Evolutionary conservation across 2,888 invertebrate species (phyloP).

Genomic region (Cerceris ruficornis): DNA sequence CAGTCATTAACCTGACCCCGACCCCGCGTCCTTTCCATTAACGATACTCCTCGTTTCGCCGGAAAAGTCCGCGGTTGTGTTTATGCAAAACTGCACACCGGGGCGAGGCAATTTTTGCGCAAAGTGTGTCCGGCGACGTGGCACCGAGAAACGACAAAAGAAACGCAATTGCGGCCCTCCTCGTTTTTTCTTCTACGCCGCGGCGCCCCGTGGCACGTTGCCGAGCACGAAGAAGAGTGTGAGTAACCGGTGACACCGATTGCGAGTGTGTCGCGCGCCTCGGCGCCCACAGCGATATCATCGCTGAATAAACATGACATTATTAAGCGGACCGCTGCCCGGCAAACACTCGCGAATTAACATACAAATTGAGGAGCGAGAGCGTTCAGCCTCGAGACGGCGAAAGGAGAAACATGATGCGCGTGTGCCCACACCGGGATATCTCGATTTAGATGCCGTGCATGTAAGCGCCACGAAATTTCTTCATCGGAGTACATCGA

Average conservation of each 20-base stretch:
- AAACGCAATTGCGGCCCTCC: slow-evolving; percentile 56
- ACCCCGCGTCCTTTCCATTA: slow-evolving; percentile 1
- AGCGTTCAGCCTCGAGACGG: slow-evolving; percentile 64
- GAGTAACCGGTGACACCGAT: slow-evolving; percentile 65
- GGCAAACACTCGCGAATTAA: slow-evolving; percentile 80
- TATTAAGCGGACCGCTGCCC: slow-evolving; percentile 80
- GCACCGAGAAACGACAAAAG: slow-evolving; percentile 41
- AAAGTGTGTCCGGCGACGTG: slow-evolving; percentile 43
- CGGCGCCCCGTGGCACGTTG: not conserved
- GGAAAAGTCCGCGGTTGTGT: slow-evolving; percentile 32
- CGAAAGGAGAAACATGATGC: slow-evolving; percentile 64
- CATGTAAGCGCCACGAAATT: slow-evolving; percentile 29
- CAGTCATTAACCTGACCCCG: no score
- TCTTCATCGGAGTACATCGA: slow-evolving; percentile 25
- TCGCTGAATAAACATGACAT: slow-evolving; percentile 82
- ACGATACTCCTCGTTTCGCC: slow-evolving; percentile 39
- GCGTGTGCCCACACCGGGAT: slow-evolving; percentile 49
- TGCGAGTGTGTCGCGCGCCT: slow-evolving; percentile 71
- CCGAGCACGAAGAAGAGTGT: slow-evolving; percentile 26
- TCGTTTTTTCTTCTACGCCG: not conserved
- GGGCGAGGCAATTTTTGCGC: slow-evolving; percentile 55
- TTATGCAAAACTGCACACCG: slow-evolving; percentile 52
- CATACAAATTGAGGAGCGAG: slow-evolving; percentile 81
- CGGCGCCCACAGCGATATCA: slow-evolving; percentile 78
- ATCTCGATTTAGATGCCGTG: slow-evolving; percentile 60